Conservation (phyloP, 2,797 vertebrate genomes). For the Semotilus atromaculatus region DNA sequence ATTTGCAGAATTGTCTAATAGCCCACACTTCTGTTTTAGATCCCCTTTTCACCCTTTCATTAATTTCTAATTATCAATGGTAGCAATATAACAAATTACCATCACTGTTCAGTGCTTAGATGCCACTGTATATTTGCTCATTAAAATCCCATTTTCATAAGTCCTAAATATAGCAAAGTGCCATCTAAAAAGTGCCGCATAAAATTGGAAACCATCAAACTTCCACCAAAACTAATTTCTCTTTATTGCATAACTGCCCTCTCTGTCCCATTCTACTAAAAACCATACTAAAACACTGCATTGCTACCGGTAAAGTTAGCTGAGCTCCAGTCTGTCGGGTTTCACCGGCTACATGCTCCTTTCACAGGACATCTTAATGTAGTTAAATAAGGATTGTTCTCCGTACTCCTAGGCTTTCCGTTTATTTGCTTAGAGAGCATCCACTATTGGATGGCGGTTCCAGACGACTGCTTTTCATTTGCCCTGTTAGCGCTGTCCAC, state of each 20-base stretch:
- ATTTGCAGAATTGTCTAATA: conserved; percentile 29
- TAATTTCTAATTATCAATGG: conserved; percentile 67
- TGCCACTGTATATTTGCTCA: conserved; percentile 44
- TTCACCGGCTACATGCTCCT: not conserved
- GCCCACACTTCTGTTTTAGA: conserved; percentile 35
- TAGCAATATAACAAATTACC: conserved; percentile 63
- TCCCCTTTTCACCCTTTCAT: conserved; percentile 58
- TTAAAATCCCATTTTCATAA: conserved; percentile 59
- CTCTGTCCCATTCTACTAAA: not conserved
- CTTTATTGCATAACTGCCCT: not conserved
- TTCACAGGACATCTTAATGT: conserved; percentile 21
- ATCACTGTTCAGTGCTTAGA: conserved; percentile 38
- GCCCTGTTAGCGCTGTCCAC: conserved; percentile 65
- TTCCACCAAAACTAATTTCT: conserved; percentile 2
- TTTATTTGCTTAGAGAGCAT: conserved; percentile 69
- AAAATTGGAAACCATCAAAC: conserved; percentile 17
- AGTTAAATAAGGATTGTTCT: conserved; percentile 53
- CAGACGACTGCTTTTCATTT: conserved; percentile 65
- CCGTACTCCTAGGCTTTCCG: conserved; percentile 34
- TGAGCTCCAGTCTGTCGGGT: not conserved
- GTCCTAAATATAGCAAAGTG: conserved; percentile 43
- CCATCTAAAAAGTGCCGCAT: too few relatives aligned
- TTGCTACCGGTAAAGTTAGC: not conserved
- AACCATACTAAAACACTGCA: not conserved
- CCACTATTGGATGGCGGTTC: conserved; percentile 63